Evolutionary conservation across 2,797 vertebrate species (phyloP).

Genomic region (Micrastur ruficollis): DNA sequence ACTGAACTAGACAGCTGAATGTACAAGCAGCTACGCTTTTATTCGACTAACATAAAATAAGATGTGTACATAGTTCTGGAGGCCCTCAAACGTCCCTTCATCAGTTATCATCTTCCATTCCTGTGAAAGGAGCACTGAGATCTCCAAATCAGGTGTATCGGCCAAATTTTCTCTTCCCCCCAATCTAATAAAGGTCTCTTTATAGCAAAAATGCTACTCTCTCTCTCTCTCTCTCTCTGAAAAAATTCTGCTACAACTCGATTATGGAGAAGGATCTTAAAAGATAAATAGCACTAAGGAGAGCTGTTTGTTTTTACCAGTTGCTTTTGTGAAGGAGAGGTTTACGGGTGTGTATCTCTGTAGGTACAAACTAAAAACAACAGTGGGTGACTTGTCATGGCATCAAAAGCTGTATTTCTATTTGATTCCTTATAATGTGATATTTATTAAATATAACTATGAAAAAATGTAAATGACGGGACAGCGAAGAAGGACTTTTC

Average conservation of each 20-base stretch:
- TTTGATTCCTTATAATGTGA: background rate
- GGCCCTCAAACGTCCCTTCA: constrained; percentile 48
- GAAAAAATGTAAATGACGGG: background rate
- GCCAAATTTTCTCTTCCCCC: background rate
- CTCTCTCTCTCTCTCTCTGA: background rate
- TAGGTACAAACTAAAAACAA: background rate
- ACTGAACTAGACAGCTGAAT: constrained; percentile 26
- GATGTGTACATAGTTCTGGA: constrained; percentile 12
- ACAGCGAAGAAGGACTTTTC: background rate
- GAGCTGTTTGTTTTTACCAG: background rate
- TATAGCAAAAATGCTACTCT: constrained; percentile 14
- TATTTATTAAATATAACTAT: background rate
- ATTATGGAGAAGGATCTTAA: constrained; percentile 8
- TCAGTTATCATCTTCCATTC: constrained; percentile 44
- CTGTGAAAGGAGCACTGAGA: constrained; percentile 27
- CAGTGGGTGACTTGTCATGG: background rate
- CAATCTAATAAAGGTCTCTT: constrained; percentile 35
- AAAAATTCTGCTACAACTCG: constrained; percentile 19
- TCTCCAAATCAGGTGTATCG: background rate
- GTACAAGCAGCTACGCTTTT: constrained; percentile 44
- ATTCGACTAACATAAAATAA: constrained; percentile 59
- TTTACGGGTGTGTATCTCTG: background rate
- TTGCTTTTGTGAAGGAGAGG: background rate
- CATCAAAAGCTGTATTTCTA: background rate
- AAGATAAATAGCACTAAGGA: constrained; percentile 30